Base-by-base conservation (phyloP, 2,888 invertebrate genomes). In the Helicoverpa assulta region DNA sequence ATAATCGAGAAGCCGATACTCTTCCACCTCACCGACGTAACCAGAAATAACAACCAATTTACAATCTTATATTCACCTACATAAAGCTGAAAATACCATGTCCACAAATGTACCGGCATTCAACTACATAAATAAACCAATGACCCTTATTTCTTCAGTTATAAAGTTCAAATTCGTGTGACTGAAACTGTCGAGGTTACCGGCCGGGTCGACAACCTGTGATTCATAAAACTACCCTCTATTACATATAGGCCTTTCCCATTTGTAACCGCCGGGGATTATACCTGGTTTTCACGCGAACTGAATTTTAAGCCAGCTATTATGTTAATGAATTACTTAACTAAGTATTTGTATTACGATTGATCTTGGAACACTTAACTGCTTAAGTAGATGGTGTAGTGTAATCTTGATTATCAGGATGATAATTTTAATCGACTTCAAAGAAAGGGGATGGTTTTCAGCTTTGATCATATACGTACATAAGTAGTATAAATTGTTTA, bases 221-320 rank as follows among this genome's bases (percentile, higher is more conserved):
- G 90, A 91, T 90, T 93, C 91, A 91, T 85, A 83, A 86, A 91
- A 90, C 91, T 89, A 91, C 90, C 91, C 91, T 81, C 85, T 67
- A 85, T 89, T 86, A 87, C 79, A 82, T 85, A 78, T 84, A 88
- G 89, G 89, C 87, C 84, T 89, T 86, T 83, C 87, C 88, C 87
- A 87, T 87, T 90, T 88, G 88, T 88, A 88, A 86, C 85, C 63
- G 77, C 74, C 71, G 75, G 69, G 74, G 82, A 83, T 84, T 86
- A 82, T 86, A 84, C 85, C 83, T 82, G 85, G 70, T 84, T 82
- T 85, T 85, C 82, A 77, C 83, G 82, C 82, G 79, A 85, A 78
- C 81, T 77, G 74, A 78, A 81, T 81, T 79, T 76, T 50, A 69
- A 67, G 69, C 43, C 58, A 52, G 51, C 51, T 58, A 62, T 74